A percentile compares a stretch with the other conserved stretches of the same genome.
Conservation (phyloP, 1,140 invertebrate species). For the Temnothorax curvispinosus region DNA sequence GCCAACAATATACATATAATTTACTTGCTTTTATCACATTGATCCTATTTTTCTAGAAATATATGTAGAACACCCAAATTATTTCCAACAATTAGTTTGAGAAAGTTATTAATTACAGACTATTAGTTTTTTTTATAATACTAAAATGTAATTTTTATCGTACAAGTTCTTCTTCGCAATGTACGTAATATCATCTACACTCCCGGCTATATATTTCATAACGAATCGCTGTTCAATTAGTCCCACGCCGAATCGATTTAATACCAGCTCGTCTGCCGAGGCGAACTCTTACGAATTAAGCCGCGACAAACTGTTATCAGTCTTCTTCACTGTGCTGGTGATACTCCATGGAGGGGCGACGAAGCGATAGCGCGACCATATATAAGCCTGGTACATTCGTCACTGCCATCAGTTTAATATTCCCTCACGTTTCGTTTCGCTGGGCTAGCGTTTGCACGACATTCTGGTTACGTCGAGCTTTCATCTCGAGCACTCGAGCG, state of each 20-base stretch:
- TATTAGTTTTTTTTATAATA: not conserved
- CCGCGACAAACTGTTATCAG: slow-evolving; percentile 59
- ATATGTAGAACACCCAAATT: not conserved
- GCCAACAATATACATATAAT: not conserved
- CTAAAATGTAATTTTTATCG: not conserved
- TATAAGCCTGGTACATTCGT: slow-evolving; percentile 65
- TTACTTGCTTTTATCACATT: not conserved
- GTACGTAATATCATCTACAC: not conserved
- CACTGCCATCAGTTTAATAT: slow-evolving; percentile 67
- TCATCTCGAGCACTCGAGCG: not conserved
- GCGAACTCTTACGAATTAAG: not conserved
- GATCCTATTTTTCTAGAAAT: not conserved
- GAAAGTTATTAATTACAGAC: not conserved
- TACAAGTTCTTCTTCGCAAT: not conserved
- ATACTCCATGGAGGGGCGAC: slow-evolving; percentile 26
- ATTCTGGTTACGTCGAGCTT: not conserved
- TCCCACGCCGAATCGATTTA: not conserved
- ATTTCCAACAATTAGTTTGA: not conserved
- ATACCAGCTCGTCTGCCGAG: slow-evolving; percentile 19
- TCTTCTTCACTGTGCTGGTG: slow-evolving; percentile 39
- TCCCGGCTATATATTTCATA: slow-evolving; percentile 11
- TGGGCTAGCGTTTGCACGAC: not conserved
- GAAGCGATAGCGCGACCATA: slow-evolving; percentile 67
- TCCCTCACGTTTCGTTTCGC: slow-evolving; percentile 22
- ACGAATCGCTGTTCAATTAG: slow-evolving; percentile 14